Evolutionary conservation across 2,888 invertebrate genomes (phyloP).

Genomic region (Drosophila cognata): DNA sequence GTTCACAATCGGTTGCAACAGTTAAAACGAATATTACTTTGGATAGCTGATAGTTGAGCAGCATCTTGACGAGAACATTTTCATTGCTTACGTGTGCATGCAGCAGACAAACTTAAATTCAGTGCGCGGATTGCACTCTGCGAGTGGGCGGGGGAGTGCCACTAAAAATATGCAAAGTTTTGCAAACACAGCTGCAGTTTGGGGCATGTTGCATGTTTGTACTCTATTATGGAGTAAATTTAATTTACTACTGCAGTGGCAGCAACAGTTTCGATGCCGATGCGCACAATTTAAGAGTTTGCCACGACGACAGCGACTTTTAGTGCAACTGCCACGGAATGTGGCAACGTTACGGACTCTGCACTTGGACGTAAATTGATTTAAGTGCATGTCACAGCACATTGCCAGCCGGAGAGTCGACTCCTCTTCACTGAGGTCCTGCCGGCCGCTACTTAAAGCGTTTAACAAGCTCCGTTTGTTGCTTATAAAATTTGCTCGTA

Average conservation of each 20-base stretch:
- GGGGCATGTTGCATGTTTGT: slow-evolving; percentile 58
- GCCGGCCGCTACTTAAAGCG: slow-evolving; percentile 57
- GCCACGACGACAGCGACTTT: slow-evolving; percentile 29
- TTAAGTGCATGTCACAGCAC: slow-evolving; percentile 78
- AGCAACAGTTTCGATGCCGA: slow-evolving; percentile 51
- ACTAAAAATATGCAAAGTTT: slow-evolving; percentile 68
- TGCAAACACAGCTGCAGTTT: slow-evolving; percentile 34
- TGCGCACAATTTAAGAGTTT: slow-evolving; percentile 69
- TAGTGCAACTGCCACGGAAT: slow-evolving; percentile 46
- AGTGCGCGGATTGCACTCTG: neutral
- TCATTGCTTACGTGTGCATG: neutral
- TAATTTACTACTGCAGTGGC: slow-evolving; percentile 61
- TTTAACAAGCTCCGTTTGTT: slow-evolving; percentile 77
- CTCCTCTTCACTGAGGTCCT: slow-evolving; percentile 12
- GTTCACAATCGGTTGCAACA: neutral
- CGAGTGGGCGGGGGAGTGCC: slow-evolving; percentile 17
- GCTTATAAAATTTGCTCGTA: slow-evolving; percentile 75
- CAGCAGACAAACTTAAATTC: slow-evolving; percentile 1
- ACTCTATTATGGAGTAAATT: slow-evolving; percentile 73
- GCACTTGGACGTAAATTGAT: slow-evolving; percentile 70
- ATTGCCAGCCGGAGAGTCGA: slow-evolving; percentile 38
- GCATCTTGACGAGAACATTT: neutral
- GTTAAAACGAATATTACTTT: neutral
- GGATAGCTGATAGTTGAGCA: neutral
- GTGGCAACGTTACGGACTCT: slow-evolving; percentile 45